phyloP scores from a whole-genome alignment of 1,140 invertebrate genomes.

The Drosophila sechellia region DNA sequence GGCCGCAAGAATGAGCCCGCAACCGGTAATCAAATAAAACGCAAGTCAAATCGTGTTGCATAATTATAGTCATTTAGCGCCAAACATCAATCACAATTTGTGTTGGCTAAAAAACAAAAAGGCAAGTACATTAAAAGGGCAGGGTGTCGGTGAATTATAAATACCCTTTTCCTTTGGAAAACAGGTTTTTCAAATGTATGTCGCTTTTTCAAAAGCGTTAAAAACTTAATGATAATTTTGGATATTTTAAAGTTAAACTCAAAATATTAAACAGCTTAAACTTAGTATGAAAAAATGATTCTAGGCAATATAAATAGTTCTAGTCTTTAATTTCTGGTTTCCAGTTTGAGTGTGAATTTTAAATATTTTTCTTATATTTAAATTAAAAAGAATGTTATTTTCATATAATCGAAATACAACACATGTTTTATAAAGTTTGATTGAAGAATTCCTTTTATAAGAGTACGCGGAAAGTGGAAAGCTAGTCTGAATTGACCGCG shows the following conservation, averaged over 20 bases:
- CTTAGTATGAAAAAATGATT: too few relatives aligned
- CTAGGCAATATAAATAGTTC: too few relatives aligned
- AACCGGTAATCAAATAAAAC: conserved; percentile 74
- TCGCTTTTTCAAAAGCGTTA: not conserved
- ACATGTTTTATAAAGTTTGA: too few relatives aligned
- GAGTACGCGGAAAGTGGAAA: conserved; percentile 17
- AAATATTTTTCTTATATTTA: too few relatives aligned
- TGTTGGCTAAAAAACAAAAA: conserved; percentile 13
- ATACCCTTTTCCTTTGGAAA: conserved; percentile 9
- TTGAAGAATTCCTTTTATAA: not conserved
- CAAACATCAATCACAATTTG: conserved; percentile 74
- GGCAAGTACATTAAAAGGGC: not conserved
- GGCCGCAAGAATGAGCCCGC: conserved; percentile 39
- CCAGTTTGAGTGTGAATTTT: too few relatives aligned
- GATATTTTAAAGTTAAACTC: too few relatives aligned
- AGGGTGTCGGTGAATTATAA: not conserved
- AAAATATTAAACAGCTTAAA: too few relatives aligned
- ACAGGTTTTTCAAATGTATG: not conserved
- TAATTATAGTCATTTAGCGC: conserved; percentile 64
- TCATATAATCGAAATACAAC: too few relatives aligned
- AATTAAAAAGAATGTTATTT: too few relatives aligned
- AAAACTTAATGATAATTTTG: too few relatives aligned
- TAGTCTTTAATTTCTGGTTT: too few relatives aligned
- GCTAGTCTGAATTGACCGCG: conserved; percentile 39
- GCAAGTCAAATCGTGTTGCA: conserved; percentile 70